These are phyloP conservation scores for Geodia barretti DNA, from an alignment of 37 sponge, comb jelly and placozoan species.

Conservation along the genomic window DNA sequence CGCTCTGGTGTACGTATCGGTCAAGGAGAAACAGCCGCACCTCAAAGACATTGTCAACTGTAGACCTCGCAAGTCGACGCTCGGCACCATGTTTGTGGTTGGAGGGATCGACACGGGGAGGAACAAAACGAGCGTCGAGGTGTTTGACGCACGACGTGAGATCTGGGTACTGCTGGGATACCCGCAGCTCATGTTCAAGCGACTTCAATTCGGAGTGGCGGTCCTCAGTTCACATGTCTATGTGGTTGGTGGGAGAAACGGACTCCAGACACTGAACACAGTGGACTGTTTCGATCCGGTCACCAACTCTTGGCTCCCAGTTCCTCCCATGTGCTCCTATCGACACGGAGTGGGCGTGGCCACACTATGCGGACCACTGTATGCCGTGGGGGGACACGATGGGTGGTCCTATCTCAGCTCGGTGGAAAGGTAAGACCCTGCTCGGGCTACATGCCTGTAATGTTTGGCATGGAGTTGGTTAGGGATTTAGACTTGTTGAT, in stretches of 20 bases:
- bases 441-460: no score
- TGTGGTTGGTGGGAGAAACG: conserved; percentile 79
- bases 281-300: conserved; percentile 60
- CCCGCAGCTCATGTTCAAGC: conserved; percentile 26
- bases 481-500: no score
- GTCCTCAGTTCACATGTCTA: conserved; percentile 46
- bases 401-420: conserved; percentile 82
- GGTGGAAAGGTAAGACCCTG: conserved; percentile 75
- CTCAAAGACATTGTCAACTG: conserved; percentile 10
- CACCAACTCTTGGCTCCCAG: conserved; percentile 38
- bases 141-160: conserved; percentile 48
- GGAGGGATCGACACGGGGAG: conserved; percentile 66
- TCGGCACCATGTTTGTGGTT: conserved; percentile 69
- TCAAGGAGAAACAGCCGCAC: conserved; percentile 30
- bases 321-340: conserved; percentile 67
- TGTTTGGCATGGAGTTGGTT: no score
- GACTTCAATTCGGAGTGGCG: conserved; percentile 77
- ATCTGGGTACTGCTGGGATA: conserved; percentile 39
- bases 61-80: conserved; percentile 37
- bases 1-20: conserved; percentile 58
- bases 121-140: conserved; percentile 62
- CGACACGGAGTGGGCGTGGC: conserved; percentile 85
- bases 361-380: conserved; percentile 66
- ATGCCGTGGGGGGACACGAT: conserved; percentile 89
- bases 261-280: conserved; percentile 70